phyloP scores from a whole-genome alignment of 2,797 vertebrate genomes.

The Platalea minor region DNA sequence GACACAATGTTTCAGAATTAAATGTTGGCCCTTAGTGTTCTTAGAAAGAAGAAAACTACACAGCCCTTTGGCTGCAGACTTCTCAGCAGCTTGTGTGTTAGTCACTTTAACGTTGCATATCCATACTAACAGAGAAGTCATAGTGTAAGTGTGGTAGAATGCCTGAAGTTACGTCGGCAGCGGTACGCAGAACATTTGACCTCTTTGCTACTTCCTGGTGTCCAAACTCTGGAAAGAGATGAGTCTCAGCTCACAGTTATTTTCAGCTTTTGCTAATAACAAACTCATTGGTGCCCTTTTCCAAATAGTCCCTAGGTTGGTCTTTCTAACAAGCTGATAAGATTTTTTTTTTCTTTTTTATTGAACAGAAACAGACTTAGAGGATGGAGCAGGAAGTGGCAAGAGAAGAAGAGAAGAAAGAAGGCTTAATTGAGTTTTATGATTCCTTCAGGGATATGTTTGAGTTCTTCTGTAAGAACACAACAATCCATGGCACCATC shows the following conservation, averaged over 20 bases:
- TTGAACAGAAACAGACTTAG: neutral
- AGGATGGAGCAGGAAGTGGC: neutral
- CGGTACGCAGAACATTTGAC: neutral
- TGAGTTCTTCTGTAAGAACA: conserved; percentile 75
- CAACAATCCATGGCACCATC: conserved; percentile 70
- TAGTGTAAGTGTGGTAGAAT: fast-evolving
- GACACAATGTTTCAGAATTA: neutral
- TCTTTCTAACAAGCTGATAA: neutral
- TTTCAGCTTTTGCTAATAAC: neutral
- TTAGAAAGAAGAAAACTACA: neutral
- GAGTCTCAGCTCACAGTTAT: neutral
- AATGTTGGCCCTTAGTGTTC: neutral
- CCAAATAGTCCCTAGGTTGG: too few species aligned
- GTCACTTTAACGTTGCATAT: neutral
- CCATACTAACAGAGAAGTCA: neutral
- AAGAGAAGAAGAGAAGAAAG: neutral
- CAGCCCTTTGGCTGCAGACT: neutral
- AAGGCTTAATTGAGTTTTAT: conserved; percentile 67
- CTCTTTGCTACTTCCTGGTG: neutral
- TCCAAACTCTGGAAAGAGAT: neutral
- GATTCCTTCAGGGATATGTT: conserved; percentile 73
- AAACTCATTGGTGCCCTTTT: neutral
- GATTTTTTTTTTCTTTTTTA: neutral
- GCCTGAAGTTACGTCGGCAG: neutral
- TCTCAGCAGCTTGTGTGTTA: neutral